Percentiles rank a stretch among this genome's conserved stretches.
phyloP scores from a whole-genome alignment of 1,140 invertebrate genomes.

The Bombus polaris region DNA sequence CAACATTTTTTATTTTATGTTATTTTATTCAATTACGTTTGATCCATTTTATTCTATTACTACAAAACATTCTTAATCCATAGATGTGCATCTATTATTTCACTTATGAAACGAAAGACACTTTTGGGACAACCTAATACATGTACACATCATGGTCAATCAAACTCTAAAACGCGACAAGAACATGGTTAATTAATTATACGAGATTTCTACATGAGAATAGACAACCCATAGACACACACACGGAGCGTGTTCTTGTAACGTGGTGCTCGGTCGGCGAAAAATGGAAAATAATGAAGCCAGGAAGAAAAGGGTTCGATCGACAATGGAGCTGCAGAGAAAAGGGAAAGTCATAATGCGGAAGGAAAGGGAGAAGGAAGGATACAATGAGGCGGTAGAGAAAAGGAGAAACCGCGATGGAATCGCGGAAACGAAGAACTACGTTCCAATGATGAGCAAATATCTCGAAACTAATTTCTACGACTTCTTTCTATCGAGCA shows the following conservation, averaged over 20 bases:
- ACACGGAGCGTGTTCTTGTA: not conserved
- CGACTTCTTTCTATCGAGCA: not conserved
- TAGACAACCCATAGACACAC: not conserved
- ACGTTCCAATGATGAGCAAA: conserved; percentile 7
- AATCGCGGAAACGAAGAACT: not conserved
- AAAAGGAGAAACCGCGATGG: conserved; percentile 8
- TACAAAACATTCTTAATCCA: too few species aligned
- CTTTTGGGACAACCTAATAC: too few species aligned
- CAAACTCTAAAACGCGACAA: not conserved
- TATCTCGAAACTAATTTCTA: conserved; percentile 26
- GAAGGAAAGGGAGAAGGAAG: not conserved
- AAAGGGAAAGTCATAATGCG: conserved; percentile 21
- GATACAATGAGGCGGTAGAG: not conserved
- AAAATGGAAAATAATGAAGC: conserved; percentile 39
- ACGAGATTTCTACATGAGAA: not conserved
- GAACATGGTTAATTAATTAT: not conserved
- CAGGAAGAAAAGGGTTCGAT: conserved; percentile 9
- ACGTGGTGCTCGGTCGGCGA: not conserved
- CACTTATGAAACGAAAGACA: too few species aligned
- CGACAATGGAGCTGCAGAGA: conserved; percentile 15
- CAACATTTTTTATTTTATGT: too few species aligned
- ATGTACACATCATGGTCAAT: too few species aligned
- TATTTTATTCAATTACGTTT: too few species aligned
- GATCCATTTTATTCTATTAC: too few species aligned
- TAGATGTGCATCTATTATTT: too few species aligned